Percentiles rank a stretch among this genome's conserved stretches.
Evolutionary conservation across 2,888 invertebrate genomes (phyloP).

Genomic region (Leptothorax acervorum): DNA sequence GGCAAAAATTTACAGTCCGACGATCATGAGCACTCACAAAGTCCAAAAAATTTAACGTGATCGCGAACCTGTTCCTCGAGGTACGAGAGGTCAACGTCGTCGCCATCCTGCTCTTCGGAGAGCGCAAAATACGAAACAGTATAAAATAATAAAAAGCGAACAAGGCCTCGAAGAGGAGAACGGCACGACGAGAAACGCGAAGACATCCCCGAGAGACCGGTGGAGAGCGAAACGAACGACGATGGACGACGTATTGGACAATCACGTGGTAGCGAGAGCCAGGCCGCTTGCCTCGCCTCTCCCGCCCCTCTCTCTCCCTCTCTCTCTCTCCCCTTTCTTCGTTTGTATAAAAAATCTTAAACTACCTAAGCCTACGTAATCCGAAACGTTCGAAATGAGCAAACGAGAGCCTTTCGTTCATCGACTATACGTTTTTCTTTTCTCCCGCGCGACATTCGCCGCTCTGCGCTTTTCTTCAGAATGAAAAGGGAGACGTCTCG

Average conservation of each 20-base stretch:
- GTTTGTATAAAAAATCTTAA: slow-evolving; percentile 78
- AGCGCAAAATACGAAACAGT: slow-evolving; percentile 11
- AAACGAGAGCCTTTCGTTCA: slow-evolving; percentile 65
- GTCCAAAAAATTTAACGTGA: background rate
- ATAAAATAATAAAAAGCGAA: slow-evolving; percentile 23
- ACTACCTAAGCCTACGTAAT: slow-evolving; percentile 80
- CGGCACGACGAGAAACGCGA: slow-evolving; percentile 62
- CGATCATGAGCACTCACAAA: background rate
- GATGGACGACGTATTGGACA: slow-evolving; percentile 57
- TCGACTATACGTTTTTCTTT: background rate
- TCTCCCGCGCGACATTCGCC: background rate
- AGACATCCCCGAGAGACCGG: background rate
- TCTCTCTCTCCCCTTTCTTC: background rate
- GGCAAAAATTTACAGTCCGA: slow-evolving; percentile 9
- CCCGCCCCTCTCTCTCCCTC: slow-evolving; percentile 30
- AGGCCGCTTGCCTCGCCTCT: slow-evolving; percentile 64
- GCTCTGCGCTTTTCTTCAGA: slow-evolving; percentile 7
- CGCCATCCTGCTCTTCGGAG: slow-evolving; percentile 10
- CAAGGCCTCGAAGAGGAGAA: slow-evolving; percentile 42
- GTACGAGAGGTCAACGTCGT: background rate
- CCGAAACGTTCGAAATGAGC: slow-evolving; percentile 75
- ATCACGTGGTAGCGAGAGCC: slow-evolving; percentile 58
- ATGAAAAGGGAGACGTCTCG: background rate
- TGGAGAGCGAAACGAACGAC: slow-evolving; percentile 39
- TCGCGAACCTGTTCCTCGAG: background rate